Evolutionary conservation across 2,888 invertebrate genomes (phyloP), one percentile per base, ranked within the genome.

Genomic region (Drosophila robusta): DNA sequence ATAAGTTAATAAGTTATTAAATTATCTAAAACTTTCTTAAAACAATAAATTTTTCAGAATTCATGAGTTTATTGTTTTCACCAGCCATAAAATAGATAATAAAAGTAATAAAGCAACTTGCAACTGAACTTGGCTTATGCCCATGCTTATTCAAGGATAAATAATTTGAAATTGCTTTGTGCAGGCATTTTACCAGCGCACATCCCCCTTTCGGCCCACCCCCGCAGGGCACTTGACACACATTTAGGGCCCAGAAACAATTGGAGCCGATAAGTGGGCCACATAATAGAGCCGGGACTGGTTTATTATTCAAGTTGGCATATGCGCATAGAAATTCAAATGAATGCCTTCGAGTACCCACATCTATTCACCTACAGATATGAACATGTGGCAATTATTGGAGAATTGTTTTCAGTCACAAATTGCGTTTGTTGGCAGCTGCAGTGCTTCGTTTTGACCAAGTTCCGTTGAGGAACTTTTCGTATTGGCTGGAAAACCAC

Each of bases 391-490:
- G 55, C n/a, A 51, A 42, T 47, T 52, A 49, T 72, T 64, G 50
- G 36, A n/a, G 41, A 46, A 65, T 67, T 62, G 64, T 45, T 62
- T 66, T 50, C 8, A 41, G 57, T n/a, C 60, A 56, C 54, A 61
- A 67, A 65, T 61, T 68, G 46, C 34, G 7, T 39, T 56, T 45
- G 65, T 68, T 75, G 67, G 62, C 64, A 70, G 54, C 57, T 75
- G 76, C 62, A 62, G 41, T 75, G 65, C 49, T 64, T 65, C 61
- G 65, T 65, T 74, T 57, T 61, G 75, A 54, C 70, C 70, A 74
- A 61, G 50, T 74, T 69, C 16, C 26, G 11, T 16, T 29, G 60
- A 5, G 41, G 22, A 45, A 41, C 16, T 29, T 22, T 38, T 12
- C 7, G n/a, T 14, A 18, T 36, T 50, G 39, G 34, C 56, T 49